Conservation (phyloP, 2,113 vertebrate genomes). For the Onychorhynchus coronatus region DNA sequence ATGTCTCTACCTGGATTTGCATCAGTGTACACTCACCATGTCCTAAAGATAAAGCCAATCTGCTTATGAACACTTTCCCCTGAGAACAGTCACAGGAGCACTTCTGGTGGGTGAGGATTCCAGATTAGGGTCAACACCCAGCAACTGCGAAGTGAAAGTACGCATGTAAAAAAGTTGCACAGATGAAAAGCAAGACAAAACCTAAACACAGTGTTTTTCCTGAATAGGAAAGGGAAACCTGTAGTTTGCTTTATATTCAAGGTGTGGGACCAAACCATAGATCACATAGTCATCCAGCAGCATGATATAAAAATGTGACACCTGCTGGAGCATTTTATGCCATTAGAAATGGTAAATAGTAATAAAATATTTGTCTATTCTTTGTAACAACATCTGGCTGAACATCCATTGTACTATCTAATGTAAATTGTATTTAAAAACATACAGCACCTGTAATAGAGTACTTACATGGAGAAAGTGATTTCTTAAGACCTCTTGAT, state of each 20-base stretch:
- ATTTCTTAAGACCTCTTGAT: neutral
- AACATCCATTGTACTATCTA: neutral
- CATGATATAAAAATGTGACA: neutral
- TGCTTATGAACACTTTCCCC: neutral
- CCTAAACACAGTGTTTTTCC: neutral
- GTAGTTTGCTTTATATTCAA: neutral
- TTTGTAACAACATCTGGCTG: slow-evolving; percentile 15
- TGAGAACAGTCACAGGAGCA: neutral
- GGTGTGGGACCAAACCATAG: neutral
- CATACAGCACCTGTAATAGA: neutral
- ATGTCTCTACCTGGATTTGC: neutral
- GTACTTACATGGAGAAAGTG: neutral
- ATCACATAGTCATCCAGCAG: neutral
- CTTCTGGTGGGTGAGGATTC: neutral
- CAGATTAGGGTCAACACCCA: neutral
- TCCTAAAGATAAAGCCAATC: neutral
- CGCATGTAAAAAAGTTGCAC: neutral
- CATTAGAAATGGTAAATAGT: slow-evolving; percentile 26
- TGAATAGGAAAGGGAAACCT: neutral
- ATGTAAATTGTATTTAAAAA: neutral
- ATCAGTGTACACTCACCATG: neutral
- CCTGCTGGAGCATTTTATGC: neutral
- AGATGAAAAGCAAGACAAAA: neutral
- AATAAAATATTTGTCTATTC: neutral
- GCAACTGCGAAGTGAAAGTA: neutral